Conservation (phyloP, 2,797 vertebrate genomes). For the Chaetophractus vellerosus region DNA sequence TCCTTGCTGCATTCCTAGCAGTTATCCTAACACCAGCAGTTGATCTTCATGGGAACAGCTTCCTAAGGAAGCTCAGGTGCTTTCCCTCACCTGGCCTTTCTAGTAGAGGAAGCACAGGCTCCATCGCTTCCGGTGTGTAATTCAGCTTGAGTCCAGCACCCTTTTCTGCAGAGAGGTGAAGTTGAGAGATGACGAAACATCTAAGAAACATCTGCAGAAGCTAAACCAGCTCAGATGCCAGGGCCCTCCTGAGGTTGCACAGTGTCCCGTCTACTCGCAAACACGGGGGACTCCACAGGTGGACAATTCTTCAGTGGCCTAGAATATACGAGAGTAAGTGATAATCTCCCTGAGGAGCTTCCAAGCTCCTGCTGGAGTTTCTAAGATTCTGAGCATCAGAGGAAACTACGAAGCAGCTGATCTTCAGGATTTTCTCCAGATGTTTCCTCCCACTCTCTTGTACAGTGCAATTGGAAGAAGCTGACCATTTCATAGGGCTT, state of each 20-base stretch:
- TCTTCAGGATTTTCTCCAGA: accelerated
- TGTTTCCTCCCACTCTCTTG: neutral
- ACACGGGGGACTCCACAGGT: neutral
- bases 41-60: neutral
- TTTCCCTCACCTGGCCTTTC: neutral
- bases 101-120: neutral
- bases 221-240: too few relatives aligned
- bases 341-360: accelerated
- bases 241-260: neutral
- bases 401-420: accelerated
- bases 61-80: neutral
- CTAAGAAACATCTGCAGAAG: accelerated
- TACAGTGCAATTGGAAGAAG: accelerated
- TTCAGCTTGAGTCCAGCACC: neutral
- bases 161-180: accelerated
- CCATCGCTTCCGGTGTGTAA: too few relatives aligned
- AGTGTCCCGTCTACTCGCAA: accelerated
- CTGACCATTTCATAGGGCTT: accelerated
- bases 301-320: neutral
- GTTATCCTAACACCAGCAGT: too few relatives aligned
- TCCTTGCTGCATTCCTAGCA: accelerated
- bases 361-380: too few relatives aligned
- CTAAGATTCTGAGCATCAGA: neutral
- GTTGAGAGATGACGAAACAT: neutral
- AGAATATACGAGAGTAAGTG: neutral